Evolutionary conservation across 1,140 invertebrate genomes (phyloP).

Genomic region (Drosophila equinoxialis): DNA sequence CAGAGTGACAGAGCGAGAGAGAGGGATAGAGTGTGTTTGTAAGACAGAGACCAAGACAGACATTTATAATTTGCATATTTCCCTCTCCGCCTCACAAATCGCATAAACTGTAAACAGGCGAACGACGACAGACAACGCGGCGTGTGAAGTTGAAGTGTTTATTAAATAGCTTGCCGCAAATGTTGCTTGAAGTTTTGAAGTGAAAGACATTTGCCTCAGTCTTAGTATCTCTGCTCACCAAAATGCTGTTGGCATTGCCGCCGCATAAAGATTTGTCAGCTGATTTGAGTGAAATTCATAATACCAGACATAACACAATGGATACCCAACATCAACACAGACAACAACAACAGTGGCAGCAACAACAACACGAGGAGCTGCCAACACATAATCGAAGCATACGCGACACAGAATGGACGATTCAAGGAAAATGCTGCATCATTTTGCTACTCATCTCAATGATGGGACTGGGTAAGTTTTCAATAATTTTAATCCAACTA

Average conservation of each 20-base stretch:
- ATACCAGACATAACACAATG: conserved; percentile 46
- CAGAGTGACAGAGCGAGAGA: background rate
- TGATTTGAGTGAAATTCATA: conserved; percentile 30
- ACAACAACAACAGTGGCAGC: background rate
- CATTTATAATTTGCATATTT: conserved; percentile 63
- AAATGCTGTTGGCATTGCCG: conserved; percentile 49
- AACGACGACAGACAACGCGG: conserved; percentile 36
- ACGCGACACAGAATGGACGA: conserved; percentile 27
- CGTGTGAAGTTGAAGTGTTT: conserved; percentile 75
- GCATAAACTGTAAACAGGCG: conserved; percentile 38
- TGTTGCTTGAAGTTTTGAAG: conserved; percentile 35
- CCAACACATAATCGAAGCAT: conserved; percentile 31
- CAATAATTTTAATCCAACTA: conserved; percentile 16
- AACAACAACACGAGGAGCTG: conserved; percentile 10
- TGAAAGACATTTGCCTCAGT: conserved; percentile 46
- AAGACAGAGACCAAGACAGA: conserved; percentile 16
- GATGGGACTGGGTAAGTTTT: conserved; percentile 57
- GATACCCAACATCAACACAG: conserved; percentile 20
- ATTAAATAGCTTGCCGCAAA: conserved; percentile 70
- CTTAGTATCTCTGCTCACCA: conserved; percentile 13
- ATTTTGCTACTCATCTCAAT: conserved; percentile 39
- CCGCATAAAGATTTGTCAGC: conserved; percentile 51
- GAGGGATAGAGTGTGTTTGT: too few species aligned
- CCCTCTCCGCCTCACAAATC: conserved; percentile 1
- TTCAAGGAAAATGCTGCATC: conserved; percentile 24